Evolutionary conservation across 1,140 invertebrate species (phyloP).

Genomic region (Tetramorium simillimum): DNA sequence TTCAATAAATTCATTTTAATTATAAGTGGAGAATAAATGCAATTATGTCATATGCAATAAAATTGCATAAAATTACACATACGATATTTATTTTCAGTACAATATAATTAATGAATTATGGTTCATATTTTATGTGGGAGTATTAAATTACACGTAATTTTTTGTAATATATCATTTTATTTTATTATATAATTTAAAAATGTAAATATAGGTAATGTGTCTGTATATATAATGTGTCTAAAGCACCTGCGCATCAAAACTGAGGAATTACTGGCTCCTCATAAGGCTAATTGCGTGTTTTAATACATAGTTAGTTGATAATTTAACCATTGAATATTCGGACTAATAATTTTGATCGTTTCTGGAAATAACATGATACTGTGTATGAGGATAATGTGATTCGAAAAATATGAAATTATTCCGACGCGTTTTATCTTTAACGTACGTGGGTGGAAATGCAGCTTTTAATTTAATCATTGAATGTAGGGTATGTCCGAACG

Average conservation of each 20-base stretch:
- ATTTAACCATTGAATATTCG: not conserved
- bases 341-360: not conserved
- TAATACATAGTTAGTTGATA: not conserved
- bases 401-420: not conserved
- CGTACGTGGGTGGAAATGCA: not conserved
- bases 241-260: not conserved
- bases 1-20: not conserved
- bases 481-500: too few relatives aligned
- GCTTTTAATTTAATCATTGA: constrained; percentile 2
- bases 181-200: not conserved
- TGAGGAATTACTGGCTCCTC: not conserved
- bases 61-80: not conserved
- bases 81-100: not conserved
- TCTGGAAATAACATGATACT: not conserved
- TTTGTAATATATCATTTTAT: not conserved
- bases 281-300: not conserved
- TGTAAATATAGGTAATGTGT: not conserved
- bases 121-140: not conserved
- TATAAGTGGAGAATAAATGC: not conserved
- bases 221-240: not conserved
- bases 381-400: not conserved
- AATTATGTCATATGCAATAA: not conserved
- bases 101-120: not conserved
- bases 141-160: not conserved
- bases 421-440: not conserved